Evolutionary conservation across 2,888 invertebrate genomes (phyloP), one percentile per base, ranked within the genome.

Genomic region (Gisinianus flammeolus): DNA sequence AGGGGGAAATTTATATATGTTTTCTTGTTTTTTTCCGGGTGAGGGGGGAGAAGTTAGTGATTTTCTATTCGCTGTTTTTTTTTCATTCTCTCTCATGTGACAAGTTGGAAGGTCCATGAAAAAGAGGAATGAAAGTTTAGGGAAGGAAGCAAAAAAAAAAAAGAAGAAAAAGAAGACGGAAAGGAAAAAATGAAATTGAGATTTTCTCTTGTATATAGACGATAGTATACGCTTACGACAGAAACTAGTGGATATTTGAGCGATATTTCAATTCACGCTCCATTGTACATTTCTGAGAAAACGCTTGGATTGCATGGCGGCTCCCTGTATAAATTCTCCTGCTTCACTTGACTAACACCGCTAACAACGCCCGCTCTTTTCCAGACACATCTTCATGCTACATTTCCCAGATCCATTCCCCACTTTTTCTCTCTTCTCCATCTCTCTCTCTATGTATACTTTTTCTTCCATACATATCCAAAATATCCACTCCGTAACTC

Each of bases 241-340:
- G 33, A 24, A 56, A 62, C 26, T 12, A 76, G 76, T 76, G 76
- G 77, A 77, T 77, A 76, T 76, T 76, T 76, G 69, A 69, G 66
- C 77, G 76, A 79, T 79, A 79, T 79, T 79, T 77, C 77, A 79
- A 74, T 77, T 79, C 79, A 79, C 79, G 79, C 73, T 74, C 75
- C 79, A 79, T 79, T 79, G 79, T 77, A 67, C 77, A 76, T 76
- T 79, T 79, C 79, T 79, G 72, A 76, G 79, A 79, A 79, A 79
- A 79, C 69, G 78, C 68, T 75, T 56, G 73, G 78, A 78, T 78
- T 75, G 78, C 78, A 70, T 66, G 75, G 78, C 62, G 78, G 74
- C 64, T 69, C 73, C 64, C 67, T 73, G 73, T 75, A 58, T 74
- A 75, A 74, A 79, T 75, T 79, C 77, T 79, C 77, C 69, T 79